These are phyloP conservation scores for Chlamydotis undulata DNA, from an alignment of 2,113 vertebrate genomes.

Conservation along the genomic window DNA sequence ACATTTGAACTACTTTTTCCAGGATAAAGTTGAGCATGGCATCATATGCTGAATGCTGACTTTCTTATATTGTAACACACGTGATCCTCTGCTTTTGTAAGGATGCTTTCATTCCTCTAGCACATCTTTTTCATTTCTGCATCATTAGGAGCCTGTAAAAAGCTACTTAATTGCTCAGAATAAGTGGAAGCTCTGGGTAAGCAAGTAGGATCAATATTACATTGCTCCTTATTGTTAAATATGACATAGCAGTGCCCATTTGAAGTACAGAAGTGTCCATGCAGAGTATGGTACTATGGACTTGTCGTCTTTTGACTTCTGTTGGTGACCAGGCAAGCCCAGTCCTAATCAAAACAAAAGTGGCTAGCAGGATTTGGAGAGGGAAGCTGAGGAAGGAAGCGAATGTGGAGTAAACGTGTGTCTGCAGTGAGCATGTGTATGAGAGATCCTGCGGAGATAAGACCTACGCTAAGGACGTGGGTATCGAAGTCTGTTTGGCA, in stretches of 20 bases:
- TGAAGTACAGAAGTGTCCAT: neutral
- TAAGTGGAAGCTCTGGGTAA: neutral
- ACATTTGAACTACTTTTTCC: neutral
- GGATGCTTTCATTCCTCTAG: neutral
- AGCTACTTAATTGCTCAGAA: neutral
- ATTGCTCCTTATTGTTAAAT: neutral
- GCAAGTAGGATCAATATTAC: neutral
- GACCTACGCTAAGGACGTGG: neutral
- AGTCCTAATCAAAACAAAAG: conserved; percentile 40
- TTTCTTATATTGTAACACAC: neutral
- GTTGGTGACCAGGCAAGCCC: neutral
- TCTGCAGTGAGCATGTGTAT: neutral
- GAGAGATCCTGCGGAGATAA: neutral
- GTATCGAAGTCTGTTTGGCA: neutral
- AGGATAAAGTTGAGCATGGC: neutral
- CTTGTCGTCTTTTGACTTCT: neutral
- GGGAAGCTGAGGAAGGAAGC: conserved; percentile 63
- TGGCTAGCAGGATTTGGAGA: conserved; percentile 35
- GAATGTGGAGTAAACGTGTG: neutral
- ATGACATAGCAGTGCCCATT: neutral
- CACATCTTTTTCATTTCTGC: neutral
- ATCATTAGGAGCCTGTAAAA: neutral
- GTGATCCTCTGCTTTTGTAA: neutral
- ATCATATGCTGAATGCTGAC: neutral
- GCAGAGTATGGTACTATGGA: neutral